Evolutionary conservation across 1,140 invertebrate genomes (phyloP).

Genomic region (Trachelipus rathkii): DNA sequence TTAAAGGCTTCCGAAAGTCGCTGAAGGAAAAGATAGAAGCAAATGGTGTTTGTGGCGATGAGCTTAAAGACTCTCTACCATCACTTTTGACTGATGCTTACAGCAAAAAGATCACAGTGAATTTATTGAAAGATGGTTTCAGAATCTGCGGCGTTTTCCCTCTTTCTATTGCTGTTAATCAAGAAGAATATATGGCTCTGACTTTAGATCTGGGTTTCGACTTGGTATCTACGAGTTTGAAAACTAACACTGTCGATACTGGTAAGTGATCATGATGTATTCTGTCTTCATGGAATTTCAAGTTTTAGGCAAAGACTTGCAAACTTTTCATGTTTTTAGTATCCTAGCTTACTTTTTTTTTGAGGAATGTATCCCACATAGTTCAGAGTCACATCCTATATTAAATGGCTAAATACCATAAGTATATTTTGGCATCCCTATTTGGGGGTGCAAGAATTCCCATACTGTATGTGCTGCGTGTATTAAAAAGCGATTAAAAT

Average conservation of each 20-base stretch:
- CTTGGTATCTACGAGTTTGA: neutral
- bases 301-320: too few relatives aligned
- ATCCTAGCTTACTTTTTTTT: too few relatives aligned
- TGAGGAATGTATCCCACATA: too few relatives aligned
- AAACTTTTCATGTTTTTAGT: too few relatives aligned
- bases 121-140: neutral
- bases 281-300: too few relatives aligned
- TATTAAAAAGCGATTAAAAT: too few relatives aligned
- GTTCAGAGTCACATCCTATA: too few relatives aligned
- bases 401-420: too few relatives aligned
- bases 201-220: neutral
- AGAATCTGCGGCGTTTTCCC: neutral
- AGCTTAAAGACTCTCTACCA: neutral
- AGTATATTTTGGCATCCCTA: too few relatives aligned
- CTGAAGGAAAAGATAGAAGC: neutral
- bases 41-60: neutral
- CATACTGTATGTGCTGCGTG: too few relatives aligned
- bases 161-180: neutral
- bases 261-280: neutral
- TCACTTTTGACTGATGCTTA: neutral
- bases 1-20: neutral
- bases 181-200: neutral
- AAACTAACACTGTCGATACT: neutral
- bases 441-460: too few relatives aligned
- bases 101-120: neutral